Evolutionary conservation across 1,140 invertebrate genomes (phyloP).

Genomic region (Papilio xuthus): DNA sequence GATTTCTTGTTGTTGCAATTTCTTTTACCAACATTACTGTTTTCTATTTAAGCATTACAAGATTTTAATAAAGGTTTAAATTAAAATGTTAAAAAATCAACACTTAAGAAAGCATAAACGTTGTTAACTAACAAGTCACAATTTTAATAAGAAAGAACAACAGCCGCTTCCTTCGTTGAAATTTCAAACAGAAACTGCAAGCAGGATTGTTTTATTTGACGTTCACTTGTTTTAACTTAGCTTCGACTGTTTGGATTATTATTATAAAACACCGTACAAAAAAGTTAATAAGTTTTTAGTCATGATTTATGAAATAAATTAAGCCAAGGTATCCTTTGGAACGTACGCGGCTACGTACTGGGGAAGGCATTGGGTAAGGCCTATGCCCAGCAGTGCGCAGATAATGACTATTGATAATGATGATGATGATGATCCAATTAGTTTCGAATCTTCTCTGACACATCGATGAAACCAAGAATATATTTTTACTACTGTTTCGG

Average conservation of each 20-base stretch:
- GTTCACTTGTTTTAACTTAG: neutral
- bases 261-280: neutral
- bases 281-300: neutral
- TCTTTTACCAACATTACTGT: neutral
- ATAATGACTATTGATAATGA: too few species aligned
- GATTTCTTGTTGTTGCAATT: neutral
- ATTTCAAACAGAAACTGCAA: neutral
- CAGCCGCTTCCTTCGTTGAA: constrained; percentile 23
- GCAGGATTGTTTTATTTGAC: constrained; percentile 2
- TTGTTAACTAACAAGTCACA: constrained; percentile 21
- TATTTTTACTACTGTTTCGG: too few species aligned
- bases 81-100: neutral
- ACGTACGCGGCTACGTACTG: too few species aligned
- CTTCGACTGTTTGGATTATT: constrained; percentile 6
- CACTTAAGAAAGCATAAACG: constrained; percentile 17
- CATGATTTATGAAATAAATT: too few species aligned
- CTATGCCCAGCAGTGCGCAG: too few species aligned
- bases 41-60: neutral
- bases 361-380: too few species aligned
- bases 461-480: too few species aligned
- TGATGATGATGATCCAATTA: too few species aligned
- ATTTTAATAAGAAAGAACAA: constrained; percentile 26
- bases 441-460: too few species aligned
- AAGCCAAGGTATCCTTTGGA: too few species aligned
- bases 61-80: constrained; percentile 7